Base-by-base conservation (phyloP, 2,113 vertebrate genomes). In the Emydura subglobosa region DNA sequence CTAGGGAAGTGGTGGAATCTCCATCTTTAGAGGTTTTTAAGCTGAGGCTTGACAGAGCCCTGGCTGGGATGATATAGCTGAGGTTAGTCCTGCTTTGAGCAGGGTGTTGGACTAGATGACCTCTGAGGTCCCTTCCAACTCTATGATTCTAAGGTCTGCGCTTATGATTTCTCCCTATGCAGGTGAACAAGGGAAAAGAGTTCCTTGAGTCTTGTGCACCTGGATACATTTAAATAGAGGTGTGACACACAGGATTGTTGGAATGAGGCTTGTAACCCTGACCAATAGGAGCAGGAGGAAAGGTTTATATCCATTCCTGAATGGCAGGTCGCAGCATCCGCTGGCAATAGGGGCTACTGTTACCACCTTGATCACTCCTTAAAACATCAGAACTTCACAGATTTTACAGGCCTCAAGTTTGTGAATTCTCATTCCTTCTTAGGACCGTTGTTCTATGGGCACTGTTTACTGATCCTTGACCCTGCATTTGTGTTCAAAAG, bases 291-390 rank as follows among this genome's bases (percentile, higher is more conserved):
- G 11, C 57, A 61, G 57, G 57, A 61, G 57, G 27, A 13, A 29
- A 13, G 6, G 57, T 29, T 31, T 61, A 61, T 29, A 31, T 31
- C 59, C 5, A 61, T 27, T 13, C 29, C 29, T 61, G 59, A 61
- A 12, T 61, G 57, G 57, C 57, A 11, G 57, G 27, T 59, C 25
- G 10, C 5, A 34, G 0, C 0, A 79, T 53, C 4, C 53, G 2
- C 3, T 50, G 5, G 4, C 53, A 78, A n/a, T 72, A 92, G 54
- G 29, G 72, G 7, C 6, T 44, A 22, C 17, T 72, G 0, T 9
- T 83, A 49, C 49, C 57, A 4, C 6, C 19, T 6, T 6, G n/a
- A 0, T 2, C 12, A 49, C n/a, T 57, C 31, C 86, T 84, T 86
- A 39, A 90, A 13, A 74, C 53, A 5, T 31, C 34, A 81, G 79